phyloP scores from a whole-genome alignment of 2,797 vertebrate genomes.

The Pteropus rufus region DNA sequence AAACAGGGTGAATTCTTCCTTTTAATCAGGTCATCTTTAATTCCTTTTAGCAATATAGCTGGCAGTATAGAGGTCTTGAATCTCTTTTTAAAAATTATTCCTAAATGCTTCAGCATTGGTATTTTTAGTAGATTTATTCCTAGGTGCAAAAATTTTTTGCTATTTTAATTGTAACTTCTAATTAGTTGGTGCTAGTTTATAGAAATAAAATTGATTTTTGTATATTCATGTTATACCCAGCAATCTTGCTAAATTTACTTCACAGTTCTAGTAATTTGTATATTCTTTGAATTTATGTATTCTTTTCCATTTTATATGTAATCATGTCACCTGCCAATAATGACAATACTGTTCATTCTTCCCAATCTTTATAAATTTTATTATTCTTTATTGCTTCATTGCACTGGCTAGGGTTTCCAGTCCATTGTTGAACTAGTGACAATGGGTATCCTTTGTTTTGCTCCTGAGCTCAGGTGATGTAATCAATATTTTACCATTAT shows the following conservation, averaged over 20 bases:
- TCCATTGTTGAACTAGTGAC: not conserved
- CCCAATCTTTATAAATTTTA: not conserved
- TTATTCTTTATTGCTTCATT: not conserved
- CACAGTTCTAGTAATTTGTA: not conserved
- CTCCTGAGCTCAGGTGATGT: not conserved
- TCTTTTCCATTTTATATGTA: not conserved
- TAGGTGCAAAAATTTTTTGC: not conserved
- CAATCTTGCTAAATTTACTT: not conserved
- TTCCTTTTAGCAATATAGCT: not conserved
- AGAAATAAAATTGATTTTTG: slow-evolving; percentile 18
- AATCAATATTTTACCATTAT: not conserved
- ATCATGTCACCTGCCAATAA: not conserved
- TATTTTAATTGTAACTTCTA: not conserved
- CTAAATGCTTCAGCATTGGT: not conserved
- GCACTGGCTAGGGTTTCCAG: not conserved
- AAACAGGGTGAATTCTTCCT: not conserved
- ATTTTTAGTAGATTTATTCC: not conserved
- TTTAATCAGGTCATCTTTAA: not conserved
- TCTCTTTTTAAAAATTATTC: not conserved
- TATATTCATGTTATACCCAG: not conserved
- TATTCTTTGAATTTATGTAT: not conserved
- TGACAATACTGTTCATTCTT: not conserved
- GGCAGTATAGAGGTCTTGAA: not conserved
- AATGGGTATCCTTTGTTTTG: not conserved
- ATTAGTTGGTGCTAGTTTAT: not conserved